Percentiles rank a stretch among this genome's conserved stretches.
Evolutionary conservation across 2,113 vertebrate genomes (phyloP).

Genomic region (Cavia porcellus): DNA sequence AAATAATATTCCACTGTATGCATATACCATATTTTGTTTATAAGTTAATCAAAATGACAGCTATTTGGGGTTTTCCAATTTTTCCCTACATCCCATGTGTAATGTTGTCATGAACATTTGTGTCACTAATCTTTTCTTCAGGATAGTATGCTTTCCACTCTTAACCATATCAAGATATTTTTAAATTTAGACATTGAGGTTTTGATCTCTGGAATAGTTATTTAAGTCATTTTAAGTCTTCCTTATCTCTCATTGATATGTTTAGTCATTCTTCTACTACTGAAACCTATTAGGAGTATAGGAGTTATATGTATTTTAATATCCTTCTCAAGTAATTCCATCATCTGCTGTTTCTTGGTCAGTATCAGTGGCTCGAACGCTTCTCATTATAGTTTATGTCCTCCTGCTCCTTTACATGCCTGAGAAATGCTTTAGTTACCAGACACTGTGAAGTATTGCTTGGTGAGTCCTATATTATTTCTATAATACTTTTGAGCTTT

Average conservation of each 20-base stretch:
- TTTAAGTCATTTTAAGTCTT: not conserved
- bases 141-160: not conserved
- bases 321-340: not conserved
- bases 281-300: not conserved
- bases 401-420: not conserved
- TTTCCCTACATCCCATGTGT: not conserved
- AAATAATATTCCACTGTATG: not conserved
- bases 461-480: not conserved
- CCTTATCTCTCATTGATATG: not conserved
- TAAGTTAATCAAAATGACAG: not conserved
- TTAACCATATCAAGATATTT: not conserved
- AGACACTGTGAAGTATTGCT: not conserved
- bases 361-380: not conserved
- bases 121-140: not conserved
- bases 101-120: not conserved
- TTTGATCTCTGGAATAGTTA: not conserved
- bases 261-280: not conserved
- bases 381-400: not conserved
- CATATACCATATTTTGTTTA: not conserved
- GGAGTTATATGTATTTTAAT: not conserved
- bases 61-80: not conserved
- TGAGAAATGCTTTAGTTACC: not conserved
- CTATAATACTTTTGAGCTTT: conserved; percentile 6
- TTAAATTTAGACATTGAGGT: not conserved
- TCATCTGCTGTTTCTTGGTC: not conserved